Conservation (phyloP, 1,140 invertebrate species). For the Drosophila trapezifrons region DNA sequence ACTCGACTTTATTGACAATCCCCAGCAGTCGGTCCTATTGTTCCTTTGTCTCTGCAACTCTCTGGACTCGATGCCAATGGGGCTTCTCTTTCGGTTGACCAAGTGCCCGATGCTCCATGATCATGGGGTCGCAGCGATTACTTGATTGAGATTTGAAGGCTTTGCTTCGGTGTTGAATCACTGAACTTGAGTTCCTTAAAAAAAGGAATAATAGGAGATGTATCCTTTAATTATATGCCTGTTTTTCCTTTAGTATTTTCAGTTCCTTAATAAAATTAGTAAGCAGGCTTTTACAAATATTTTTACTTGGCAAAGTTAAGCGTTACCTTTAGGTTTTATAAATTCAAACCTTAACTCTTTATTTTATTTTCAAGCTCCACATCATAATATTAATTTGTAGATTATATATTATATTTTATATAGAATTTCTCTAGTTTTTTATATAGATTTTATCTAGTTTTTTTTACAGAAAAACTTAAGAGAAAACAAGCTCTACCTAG, state of each 20-base stretch:
- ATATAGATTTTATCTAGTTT: background rate
- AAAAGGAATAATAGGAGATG: too few species aligned
- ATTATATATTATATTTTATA: too few species aligned
- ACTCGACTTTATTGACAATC: conserved; percentile 16
- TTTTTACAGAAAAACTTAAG: background rate
- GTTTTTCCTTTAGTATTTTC: too few species aligned
- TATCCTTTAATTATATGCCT: too few species aligned
- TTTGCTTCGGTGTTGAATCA: background rate
- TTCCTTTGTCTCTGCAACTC: conserved; percentile 29
- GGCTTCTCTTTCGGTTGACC: background rate
- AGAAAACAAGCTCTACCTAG: background rate
- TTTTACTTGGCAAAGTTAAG: too few species aligned
- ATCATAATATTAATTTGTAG: background rate
- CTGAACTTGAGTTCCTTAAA: background rate
- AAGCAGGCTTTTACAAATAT: too few species aligned
- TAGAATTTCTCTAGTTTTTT: background rate
- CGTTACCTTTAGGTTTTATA: background rate
- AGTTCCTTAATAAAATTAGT: too few species aligned
- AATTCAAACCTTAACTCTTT: background rate
- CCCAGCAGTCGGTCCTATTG: conserved; percentile 21
- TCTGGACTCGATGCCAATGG: background rate
- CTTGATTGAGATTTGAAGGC: conserved; percentile 25
- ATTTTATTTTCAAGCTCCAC: background rate
- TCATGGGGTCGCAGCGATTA: conserved; percentile 1
- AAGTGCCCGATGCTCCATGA: background rate